These are phyloP conservation scores for Anguilla pacifica DNA, from an alignment of 2,797 vertebrate species.

Conservation along the genomic window DNA sequence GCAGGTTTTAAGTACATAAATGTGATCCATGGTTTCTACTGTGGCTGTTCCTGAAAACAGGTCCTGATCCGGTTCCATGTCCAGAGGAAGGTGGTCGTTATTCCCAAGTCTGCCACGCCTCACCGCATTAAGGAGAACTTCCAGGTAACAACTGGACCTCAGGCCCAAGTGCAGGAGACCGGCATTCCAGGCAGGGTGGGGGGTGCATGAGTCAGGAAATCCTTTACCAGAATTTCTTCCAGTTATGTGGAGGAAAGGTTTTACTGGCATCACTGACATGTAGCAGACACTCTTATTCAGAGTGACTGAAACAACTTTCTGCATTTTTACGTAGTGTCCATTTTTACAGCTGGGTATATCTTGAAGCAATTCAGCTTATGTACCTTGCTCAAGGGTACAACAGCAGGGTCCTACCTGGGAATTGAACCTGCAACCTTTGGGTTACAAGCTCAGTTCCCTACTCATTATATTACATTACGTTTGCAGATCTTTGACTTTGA, in stretches of 20 bases:
- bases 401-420: neutral
- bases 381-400: neutral
- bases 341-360: neutral
- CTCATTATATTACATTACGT: neutral
- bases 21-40: neutral
- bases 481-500: slow-evolving; percentile 89
- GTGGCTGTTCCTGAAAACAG: slow-evolving; percentile 54
- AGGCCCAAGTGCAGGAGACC: too few species aligned
- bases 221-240: too few species aligned
- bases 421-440: neutral
- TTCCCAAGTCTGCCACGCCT: slow-evolving; percentile 71
- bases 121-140: slow-evolving; percentile 80
- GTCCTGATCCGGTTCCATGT: slow-evolving; percentile 84
- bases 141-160: slow-evolving; percentile 63
- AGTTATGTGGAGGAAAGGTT: too few species aligned
- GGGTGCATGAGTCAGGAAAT: too few species aligned
- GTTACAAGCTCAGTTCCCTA: neutral
- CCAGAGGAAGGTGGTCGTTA: slow-evolving; percentile 75
- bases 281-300: too few species aligned
- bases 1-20: too few species aligned
- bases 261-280: too few species aligned
- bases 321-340: neutral
- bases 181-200: too few species aligned
- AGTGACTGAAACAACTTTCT: neutral
- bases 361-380: neutral